Base-by-base conservation (phyloP, 1,140 invertebrate species). In the Philotrypesis tridentata region DNA sequence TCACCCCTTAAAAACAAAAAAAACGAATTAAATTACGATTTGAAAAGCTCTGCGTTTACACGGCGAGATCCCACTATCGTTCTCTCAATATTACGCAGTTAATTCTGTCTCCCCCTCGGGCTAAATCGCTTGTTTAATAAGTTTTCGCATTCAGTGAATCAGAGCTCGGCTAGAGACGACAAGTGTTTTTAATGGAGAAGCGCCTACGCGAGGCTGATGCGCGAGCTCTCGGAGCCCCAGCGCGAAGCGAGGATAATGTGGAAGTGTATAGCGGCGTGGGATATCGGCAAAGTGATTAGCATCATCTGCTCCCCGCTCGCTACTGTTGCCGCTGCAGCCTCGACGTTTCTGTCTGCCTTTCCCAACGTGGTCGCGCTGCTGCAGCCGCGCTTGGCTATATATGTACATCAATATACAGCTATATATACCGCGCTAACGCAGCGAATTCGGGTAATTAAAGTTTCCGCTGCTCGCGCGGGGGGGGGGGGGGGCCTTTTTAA, bases 241-340 rank as follows among this genome's bases (percentile, higher is more conserved):
- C 48, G 21, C 48, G 17, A 29, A 21, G n/a, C 11, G 23, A 55
- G 71, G 40, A 73, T 55, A 55, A 72, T 48, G 14, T 40, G 1
- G 23, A 12, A 25, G 61, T n/a, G n/a, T 23, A 65, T 1, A 73
- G 25, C 21, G 17, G 29, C 40, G 25, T 43, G 9, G 40, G 23
- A 21, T 73, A 55, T 73, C 25, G 71, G 23, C 71, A 73, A 55
- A 73, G 23, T 55, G 25, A 73, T 55, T 48, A 73, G 25, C 25
- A 55, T 55, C 71, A 55, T 73, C 71, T 29, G 71, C 25, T 40
- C 43, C 0, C 68, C 33, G 33, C 33, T 0, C 25, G 23, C 40
- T 48, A 5, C 25, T 55, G 48, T 55, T 27, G 23, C 29, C 25
- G 14, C 4, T 11, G 48, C 48, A n/a, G n/a, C n/a, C 17, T 55